These are phyloP conservation scores for Hormiphora californensis DNA, from an alignment of 37 sponge, comb jelly and placozoan genomes.

Conservation along the genomic window DNA sequence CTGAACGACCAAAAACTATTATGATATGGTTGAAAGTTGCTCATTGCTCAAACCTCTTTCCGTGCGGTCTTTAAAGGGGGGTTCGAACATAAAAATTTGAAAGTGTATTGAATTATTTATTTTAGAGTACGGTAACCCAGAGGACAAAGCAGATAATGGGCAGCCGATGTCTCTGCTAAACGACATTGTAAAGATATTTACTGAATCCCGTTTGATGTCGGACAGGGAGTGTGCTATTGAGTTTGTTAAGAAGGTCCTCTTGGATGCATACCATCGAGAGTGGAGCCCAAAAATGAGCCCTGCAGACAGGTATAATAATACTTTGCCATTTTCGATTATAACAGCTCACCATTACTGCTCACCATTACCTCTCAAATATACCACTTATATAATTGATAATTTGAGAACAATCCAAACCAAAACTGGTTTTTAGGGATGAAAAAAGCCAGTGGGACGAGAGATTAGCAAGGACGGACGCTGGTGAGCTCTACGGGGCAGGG, in stretches of 20 bases:
- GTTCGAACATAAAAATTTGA: neutral
- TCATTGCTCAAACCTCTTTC: neutral
- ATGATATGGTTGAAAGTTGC: neutral
- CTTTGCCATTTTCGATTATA: no score
- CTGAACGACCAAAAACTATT: neutral
- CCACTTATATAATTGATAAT: no score
- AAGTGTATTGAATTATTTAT: neutral
- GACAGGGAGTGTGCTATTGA: slow-evolving; percentile 31
- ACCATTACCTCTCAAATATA: no score
- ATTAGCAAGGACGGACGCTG: slow-evolving; percentile 38
- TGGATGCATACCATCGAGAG: slow-evolving; percentile 44
- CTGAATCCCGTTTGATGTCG: slow-evolving; percentile 36
- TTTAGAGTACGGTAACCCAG: neutral
- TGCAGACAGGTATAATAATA: no score
- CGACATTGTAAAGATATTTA: slow-evolving; percentile 9
- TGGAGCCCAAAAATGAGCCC: slow-evolving; percentile 54
- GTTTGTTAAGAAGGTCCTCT: slow-evolving; percentile 7
- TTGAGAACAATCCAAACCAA: no score
- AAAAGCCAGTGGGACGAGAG: slow-evolving; percentile 37
- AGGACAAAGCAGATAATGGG: slow-evolving; percentile 1
- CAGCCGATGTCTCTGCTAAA: slow-evolving; percentile 24
- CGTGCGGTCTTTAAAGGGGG: neutral
- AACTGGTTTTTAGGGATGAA: no score
- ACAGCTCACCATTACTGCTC: no score
- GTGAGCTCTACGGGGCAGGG: slow-evolving; percentile 50